Evolutionary conservation across 2,113 vertebrate species (phyloP), one percentile per base, ranked within the genome.

Genomic region (Rhabdornis inornatus): DNA sequence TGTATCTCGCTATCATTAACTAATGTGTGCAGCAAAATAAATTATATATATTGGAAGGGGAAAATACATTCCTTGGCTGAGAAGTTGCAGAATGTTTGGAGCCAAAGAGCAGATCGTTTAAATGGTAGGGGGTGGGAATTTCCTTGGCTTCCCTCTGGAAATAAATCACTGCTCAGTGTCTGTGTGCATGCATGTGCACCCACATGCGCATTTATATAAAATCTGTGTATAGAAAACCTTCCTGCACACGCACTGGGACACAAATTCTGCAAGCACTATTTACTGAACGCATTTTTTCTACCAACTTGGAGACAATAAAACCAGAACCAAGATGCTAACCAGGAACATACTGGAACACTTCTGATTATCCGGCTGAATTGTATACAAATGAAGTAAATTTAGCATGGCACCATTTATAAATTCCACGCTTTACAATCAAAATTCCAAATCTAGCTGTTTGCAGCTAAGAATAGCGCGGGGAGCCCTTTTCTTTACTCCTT

Each of bases 391-490:
- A 90, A 89, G 87, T 90, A 94, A 96, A 96, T 96, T 94, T 98
- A 97, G 96, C 93, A 72, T 91, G 92, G 94, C 92, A 97, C 95
- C 90, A 85, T 90, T 97, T 88, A 83, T 79, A 91, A 92, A 97
- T 91, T 86, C 95, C 87, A 92, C 40, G 89, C 91, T 96, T 95
- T 96, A 88, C 94, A 88, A 94, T 97, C 97, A 96, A 84, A 88
- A 95, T 94, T 97, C 96, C 97, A 96, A 96, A 95, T 95, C 93
- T 83, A 87, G 59, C 95, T 77, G 50, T 74, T 95, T 75, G 91
- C 88, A 42, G 94, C 98, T 98, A 96, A 97, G 93, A 97, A 97
- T 97, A 98, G 98, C 69, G 1, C 0, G 59, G 96, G 95, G 96
- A 98, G 97, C 82, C 94, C 85, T 93, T 95, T 86, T 50, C 66